phyloP scores from a whole-genome alignment of 2,888 invertebrate genomes.

The Iselma pallidipennis region DNA sequence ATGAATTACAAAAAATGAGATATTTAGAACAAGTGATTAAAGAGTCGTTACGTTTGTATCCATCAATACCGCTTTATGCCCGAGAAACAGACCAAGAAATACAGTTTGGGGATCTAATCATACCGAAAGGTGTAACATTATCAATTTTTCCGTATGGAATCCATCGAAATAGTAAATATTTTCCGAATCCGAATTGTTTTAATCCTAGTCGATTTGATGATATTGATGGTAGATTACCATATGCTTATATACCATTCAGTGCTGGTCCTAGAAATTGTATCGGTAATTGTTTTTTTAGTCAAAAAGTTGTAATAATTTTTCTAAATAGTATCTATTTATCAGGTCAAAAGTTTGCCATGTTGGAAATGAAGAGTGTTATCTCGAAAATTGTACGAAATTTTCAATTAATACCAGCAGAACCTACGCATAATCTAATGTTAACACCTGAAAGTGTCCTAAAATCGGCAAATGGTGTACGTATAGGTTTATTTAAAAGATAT shows the following conservation, averaged over 20 bases:
- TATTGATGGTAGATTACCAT: constrained; percentile 55
- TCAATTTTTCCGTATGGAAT: constrained; percentile 54
- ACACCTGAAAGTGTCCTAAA: background rate
- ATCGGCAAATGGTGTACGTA: background rate
- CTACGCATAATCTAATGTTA: constrained; percentile 19
- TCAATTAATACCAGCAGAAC: constrained; percentile 36
- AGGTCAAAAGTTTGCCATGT: constrained; percentile 59
- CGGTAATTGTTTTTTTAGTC: constrained; percentile 50
- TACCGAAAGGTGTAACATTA: constrained; percentile 52
- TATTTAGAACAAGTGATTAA: constrained; percentile 48
- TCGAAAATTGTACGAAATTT: constrained; percentile 60
- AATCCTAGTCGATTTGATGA: constrained; percentile 61
- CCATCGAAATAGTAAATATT: constrained; percentile 59
- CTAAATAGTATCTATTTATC: constrained; percentile 9
- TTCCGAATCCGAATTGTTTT: constrained; percentile 59
- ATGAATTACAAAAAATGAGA: constrained; percentile 45
- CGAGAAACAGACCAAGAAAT: constrained; percentile 34
- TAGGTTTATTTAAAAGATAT: background rate
- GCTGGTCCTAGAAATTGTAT: constrained; percentile 69
- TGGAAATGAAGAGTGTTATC: constrained; percentile 61
- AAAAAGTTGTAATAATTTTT: too few relatives aligned
- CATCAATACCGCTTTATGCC: constrained; percentile 44
- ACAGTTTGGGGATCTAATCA: constrained; percentile 26
- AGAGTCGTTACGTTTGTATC: constrained; percentile 45
- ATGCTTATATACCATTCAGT: constrained; percentile 65